A percentile compares a stretch with the other conserved stretches of the same genome.
Evolutionary conservation across 2,113 vertebrate species (phyloP).

Genomic region (Onychostruthus taczanowskii): DNA sequence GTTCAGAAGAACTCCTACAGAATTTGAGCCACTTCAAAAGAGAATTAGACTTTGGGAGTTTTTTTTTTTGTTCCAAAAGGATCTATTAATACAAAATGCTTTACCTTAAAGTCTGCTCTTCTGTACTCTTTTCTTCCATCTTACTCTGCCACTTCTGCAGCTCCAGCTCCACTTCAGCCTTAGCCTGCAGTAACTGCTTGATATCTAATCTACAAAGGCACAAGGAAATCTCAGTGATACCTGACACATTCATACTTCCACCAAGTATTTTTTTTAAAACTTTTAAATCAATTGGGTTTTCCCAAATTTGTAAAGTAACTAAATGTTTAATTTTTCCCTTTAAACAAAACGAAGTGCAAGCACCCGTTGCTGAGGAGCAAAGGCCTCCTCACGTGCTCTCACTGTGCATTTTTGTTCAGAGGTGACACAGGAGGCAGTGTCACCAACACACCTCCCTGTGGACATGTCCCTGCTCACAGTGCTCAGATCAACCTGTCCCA

Average conservation of each 20-base stretch:
- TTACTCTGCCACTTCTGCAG: slow-evolving; percentile 58
- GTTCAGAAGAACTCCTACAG: not conserved
- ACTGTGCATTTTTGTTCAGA: not conserved
- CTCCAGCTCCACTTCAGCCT: slow-evolving; percentile 68
- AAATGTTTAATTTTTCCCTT: not conserved
- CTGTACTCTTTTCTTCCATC: not conserved
- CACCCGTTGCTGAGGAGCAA: not conserved
- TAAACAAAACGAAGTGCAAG: not conserved
- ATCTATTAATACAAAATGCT: not conserved
- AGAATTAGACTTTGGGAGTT: not conserved
- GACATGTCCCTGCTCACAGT: not conserved
- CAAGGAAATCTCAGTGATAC: not conserved
- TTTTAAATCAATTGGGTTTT: not conserved
- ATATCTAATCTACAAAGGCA: slow-evolving; percentile 72
- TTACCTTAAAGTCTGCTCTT: slow-evolving; percentile 49
- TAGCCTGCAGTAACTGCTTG: slow-evolving; percentile 70
- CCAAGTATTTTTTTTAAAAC: not conserved
- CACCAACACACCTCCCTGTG: not conserved
- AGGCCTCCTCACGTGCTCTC: not conserved
- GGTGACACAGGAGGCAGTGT: not conserved
- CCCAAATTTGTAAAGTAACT: not conserved
- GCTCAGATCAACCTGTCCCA: not conserved
- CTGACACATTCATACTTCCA: not conserved
- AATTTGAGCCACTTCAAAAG: not conserved
- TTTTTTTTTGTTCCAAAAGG: not conserved